These are phyloP conservation scores for Lepeophtheirus nordmannii DNA, from an alignment of 2,888 invertebrate genomes.

Conservation along the genomic window DNA sequence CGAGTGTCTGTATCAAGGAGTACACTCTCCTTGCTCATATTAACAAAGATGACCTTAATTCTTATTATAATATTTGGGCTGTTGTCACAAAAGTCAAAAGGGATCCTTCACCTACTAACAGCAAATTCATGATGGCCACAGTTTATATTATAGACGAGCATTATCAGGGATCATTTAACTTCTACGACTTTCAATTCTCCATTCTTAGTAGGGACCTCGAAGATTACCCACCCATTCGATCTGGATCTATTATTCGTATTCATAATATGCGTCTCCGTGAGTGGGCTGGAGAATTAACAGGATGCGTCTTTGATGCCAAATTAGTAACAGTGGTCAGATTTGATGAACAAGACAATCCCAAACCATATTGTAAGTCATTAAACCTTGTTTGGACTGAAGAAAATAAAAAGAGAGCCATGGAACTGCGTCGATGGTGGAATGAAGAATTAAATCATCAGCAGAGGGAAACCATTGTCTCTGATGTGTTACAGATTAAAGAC, in stretches of 20 bases:
- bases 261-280: not conserved
- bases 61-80: not conserved
- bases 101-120: conserved; percentile 1
- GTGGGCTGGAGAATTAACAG: not conserved
- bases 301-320: not conserved
- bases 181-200: not conserved
- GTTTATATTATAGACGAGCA: not conserved
- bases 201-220: not conserved
- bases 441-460: not conserved
- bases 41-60: not conserved
- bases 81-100: not conserved
- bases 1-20: not conserved
- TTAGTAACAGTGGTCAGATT: not conserved
- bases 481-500: not conserved
- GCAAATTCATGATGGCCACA: not conserved
- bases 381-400: conserved; percentile 2
- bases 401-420: not conserved
- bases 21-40: not conserved
- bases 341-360: not conserved
- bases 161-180: conserved; percentile 1
- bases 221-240: not conserved
- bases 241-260: not conserved
- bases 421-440: not conserved
- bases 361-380: not conserved
- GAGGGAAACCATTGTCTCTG: not conserved